A percentile compares a stretch with the other conserved stretches of the same genome.
phyloP scores from a whole-genome alignment of 2,888 invertebrate genomes.

The Drosophila quinaria region DNA sequence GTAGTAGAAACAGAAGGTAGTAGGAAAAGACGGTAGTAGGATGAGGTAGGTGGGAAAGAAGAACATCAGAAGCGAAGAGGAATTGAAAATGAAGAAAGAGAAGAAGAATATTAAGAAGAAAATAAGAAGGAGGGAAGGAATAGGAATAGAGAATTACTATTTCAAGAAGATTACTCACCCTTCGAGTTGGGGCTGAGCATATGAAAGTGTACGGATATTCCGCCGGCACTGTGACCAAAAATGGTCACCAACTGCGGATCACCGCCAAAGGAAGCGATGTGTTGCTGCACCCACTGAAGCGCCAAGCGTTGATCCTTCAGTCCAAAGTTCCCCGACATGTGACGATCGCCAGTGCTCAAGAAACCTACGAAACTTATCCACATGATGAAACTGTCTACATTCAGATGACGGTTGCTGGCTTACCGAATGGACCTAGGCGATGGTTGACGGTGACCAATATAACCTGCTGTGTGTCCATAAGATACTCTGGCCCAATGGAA shows the following conservation, averaged over 20 bases:
- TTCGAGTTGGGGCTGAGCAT: conserved; percentile 85
- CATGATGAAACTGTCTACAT: background rate
- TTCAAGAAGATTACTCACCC: conserved; percentile 65
- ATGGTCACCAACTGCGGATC: conserved; percentile 85
- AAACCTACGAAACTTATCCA: conserved; percentile 77
- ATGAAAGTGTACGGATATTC: conserved; percentile 85
- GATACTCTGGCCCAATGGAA: conserved; percentile 85
- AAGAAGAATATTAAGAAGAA: background rate
- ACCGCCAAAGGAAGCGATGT: conserved; percentile 86
- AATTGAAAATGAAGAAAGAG: background rate
- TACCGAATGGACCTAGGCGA: conserved; percentile 82
- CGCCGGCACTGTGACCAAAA: conserved; percentile 86
- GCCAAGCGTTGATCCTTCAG: conserved; percentile 86
- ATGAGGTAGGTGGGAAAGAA: no score
- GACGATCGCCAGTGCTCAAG: conserved; percentile 85
- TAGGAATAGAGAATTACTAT: background rate
- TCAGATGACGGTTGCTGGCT: background rate
- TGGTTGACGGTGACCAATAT: conserved; percentile 85
- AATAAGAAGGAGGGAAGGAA: background rate
- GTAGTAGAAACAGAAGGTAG: no score
- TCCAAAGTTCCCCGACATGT: conserved; percentile 86
- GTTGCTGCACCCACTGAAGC: conserved; percentile 85
- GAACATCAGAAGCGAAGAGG: no score
- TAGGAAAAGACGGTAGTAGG: no score
- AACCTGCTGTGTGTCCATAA: conserved; percentile 85